Base-by-base conservation (phyloP, 2,113 vertebrate genomes). In the Halcyon malimbica region DNA sequence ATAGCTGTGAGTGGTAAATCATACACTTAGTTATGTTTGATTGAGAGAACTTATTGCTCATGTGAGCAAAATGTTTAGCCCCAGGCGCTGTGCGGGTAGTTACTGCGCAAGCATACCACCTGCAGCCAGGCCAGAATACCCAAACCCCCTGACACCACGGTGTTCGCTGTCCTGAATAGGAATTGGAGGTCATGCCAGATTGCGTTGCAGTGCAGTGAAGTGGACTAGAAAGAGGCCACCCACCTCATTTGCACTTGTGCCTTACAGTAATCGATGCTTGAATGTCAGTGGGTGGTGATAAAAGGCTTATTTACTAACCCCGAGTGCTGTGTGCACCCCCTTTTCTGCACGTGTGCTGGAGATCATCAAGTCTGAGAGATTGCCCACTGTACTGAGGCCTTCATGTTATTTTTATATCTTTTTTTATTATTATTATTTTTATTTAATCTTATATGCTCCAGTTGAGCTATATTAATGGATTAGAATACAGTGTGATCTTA, bases 391-490 rank as follows among this genome's bases (percentile, higher is more conserved):
- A 82, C 57, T 16, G 57, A 84, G 73, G 62, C 50, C 37, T 88
- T 53, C 60, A 21, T 0, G 1, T 94, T 95, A 89, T 89, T 96
- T 95, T 92, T 78, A 74, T 26, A 48, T 92, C 2, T 71, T 87
- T 73, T 91, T 91, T 60, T 81, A 71, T 89, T 53, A 67, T 87
- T 77, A 42, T 25, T 44, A 51, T 37, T 77, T 74, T 93, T 62
- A 88, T 89, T 95, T 93, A 96, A 96, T 96, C 90, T 88, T 91
- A 62, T 91, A 90, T 90, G 86, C 92, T 95, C 76, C 79, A 84
- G 96, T 96, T 96, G 87, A 96, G 94, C 91, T 95, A 94, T 83
- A 88, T 95, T 96, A 94, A 80, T 94, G 96, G 90, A 97, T 97
- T 95, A 96, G 81, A 97, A 94, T 94, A 90, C 67, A 88, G 74